Percentiles rank a stretch among this genome's conserved stretches.
Conservation (phyloP, 2,888 invertebrate species). For the Eudasyphora cyanicolor region DNA sequence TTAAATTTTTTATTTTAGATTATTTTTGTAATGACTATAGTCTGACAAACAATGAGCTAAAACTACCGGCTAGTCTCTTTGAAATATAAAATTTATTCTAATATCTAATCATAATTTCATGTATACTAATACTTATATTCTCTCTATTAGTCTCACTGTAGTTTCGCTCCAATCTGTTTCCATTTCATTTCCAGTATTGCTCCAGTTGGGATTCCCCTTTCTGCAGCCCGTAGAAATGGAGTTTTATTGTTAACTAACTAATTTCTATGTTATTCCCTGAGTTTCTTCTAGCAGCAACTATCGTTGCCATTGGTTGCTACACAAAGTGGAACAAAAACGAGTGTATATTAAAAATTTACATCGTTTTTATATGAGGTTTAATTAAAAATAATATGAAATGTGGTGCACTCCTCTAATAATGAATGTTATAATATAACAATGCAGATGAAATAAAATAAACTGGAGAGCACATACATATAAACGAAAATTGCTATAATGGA, state of each 20-base stretch:
- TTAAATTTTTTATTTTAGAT: too few relatives aligned
- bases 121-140: too few relatives aligned
- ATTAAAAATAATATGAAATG: conserved; percentile 37
- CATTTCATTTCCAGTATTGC: not conserved
- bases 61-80: too few relatives aligned
- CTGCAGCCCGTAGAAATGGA: too few relatives aligned
- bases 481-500: not conserved
- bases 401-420: not conserved
- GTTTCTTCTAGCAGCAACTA: too few relatives aligned
- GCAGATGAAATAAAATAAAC: not conserved
- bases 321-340: not conserved
- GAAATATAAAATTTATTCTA: too few relatives aligned
- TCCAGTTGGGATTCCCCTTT: not conserved
- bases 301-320: not conserved
- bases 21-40: too few relatives aligned
- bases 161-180: not conserved
- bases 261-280: too few relatives aligned
- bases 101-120: too few relatives aligned
- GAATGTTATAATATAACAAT: not conserved
- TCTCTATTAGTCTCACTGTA: too few relatives aligned
- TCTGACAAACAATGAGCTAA: too few relatives aligned
- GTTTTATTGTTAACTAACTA: too few relatives aligned
- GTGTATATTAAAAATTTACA: not conserved
- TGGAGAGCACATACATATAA: not conserved
- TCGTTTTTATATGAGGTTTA: not conserved